A percentile compares a stretch with the other conserved stretches of the same genome.
Conservation (phyloP, 2,113 vertebrate species). For the Myanophis thanlyinensis region DNA sequence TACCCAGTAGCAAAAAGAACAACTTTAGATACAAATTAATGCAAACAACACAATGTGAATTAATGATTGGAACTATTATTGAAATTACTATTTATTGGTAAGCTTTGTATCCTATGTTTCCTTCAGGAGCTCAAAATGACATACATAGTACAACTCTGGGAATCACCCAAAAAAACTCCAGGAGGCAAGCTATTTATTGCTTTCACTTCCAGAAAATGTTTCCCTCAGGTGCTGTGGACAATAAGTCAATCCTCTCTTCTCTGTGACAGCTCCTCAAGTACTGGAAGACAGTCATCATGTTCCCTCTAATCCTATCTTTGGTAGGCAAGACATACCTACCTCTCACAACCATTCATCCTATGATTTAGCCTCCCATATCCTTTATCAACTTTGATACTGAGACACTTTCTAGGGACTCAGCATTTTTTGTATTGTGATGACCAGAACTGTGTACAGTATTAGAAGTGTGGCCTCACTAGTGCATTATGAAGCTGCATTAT, state of each 20-base stretch:
- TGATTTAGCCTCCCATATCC: not conserved
- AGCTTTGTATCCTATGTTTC: not conserved
- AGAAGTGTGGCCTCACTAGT: not conserved
- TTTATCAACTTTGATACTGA: not conserved
- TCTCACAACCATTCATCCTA: not conserved
- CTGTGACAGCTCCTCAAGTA: not conserved
- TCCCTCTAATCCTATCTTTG: not conserved
- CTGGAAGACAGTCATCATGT: not conserved
- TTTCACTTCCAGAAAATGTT: not conserved
- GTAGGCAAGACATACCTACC: not conserved
- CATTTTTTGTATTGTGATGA: not conserved
- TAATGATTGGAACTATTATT: not conserved
- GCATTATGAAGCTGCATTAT: not conserved
- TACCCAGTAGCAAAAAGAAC: not conserved
- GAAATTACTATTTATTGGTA: not conserved
- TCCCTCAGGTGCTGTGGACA: not conserved
- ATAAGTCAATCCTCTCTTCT: not conserved
- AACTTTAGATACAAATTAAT: not conserved
- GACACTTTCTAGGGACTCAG: not conserved
- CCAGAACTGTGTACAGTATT: not conserved
- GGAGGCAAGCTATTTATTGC: not conserved
- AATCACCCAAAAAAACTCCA: not conserved
- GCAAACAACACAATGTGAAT: not conserved
- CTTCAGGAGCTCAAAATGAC: not conserved
- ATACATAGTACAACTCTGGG: not conserved